Evolutionary conservation across 2,113 vertebrate species (phyloP), one percentile per base, ranked within the genome.

Genomic region (Edolisoma coerulescens): DNA sequence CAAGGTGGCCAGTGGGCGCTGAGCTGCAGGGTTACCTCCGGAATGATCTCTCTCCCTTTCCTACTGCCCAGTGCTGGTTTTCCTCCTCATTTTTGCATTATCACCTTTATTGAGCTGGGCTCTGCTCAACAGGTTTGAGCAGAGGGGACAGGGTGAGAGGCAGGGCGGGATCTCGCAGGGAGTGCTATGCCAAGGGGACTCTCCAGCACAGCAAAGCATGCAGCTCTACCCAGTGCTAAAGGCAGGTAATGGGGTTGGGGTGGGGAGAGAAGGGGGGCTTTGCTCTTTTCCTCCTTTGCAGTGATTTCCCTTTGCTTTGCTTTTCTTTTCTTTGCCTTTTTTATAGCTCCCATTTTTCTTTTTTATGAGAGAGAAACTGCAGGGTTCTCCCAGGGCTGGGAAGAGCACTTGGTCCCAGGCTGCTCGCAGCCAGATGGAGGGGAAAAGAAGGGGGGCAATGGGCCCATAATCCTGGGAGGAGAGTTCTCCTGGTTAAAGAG

Each of bases 311-410:
- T 93, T 88, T 84, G 47, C 93, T 91, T 95, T 95, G 6, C 92
- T 96, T 97, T 85, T 75, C 93, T 96, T 95, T 94, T 78, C 93
- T 95, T 94, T 88, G 42, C 86, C 79, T 95, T 95, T 93, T 96
- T 96, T 96, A 97, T 87, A 91, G 94, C 89, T 95, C 93, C 78
- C 87, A 96, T 97, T 96, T 96, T 97, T 96, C 95, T 96, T 95
- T 92, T 95, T 96, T 96, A 97, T 90, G 93, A 96, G 93, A 89
- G 92, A 93, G 92, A 92, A 96, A 92, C 95, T 65, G 90, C 95
- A 84, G 92, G 92, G 92, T 92, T 96, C 87, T 96, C 90, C 90
- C 71, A 84, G 87, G 92, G 89, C 95, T 94, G 90, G 92, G 92
- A 95, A 94, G 92, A 94, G 59, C 26, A 0, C 79, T 94, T 39